These are phyloP conservation scores for Sinotaia quadrata DNA, from an alignment of 2,888 invertebrate species.

Conservation along the genomic window DNA sequence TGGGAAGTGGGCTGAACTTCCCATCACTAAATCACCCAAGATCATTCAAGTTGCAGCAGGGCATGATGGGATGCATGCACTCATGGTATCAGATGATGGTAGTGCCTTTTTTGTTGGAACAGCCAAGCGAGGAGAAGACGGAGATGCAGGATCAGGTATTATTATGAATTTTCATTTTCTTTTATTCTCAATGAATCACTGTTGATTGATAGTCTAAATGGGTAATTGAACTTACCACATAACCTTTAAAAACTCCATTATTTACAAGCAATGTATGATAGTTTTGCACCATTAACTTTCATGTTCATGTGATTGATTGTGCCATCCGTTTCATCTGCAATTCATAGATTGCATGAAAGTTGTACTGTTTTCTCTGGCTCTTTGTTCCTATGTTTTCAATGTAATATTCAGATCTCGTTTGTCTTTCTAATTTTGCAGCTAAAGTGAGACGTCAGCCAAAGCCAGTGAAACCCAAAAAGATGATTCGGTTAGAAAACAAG, in stretches of 20 bases:
- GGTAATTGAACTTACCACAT: too few species aligned
- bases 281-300: too few species aligned
- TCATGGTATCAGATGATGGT: conserved; percentile 93
- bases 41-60: conserved; percentile 88
- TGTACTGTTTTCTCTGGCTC: too few species aligned
- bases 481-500: conserved; percentile 90
- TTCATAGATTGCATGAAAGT: too few species aligned
- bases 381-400: too few species aligned
- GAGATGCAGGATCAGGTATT: conserved; percentile 80
- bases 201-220: too few species aligned
- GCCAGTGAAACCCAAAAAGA: conserved; percentile 92
- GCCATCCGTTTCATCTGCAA: too few species aligned
- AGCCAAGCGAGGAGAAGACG: conserved; percentile 93
- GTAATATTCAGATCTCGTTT: too few species aligned
- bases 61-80: conserved; percentile 93
- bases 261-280: too few species aligned
- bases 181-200: neutral
- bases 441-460: conserved; percentile 84
- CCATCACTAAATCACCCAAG: conserved; percentile 82
- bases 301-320: too few species aligned
- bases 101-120: conserved; percentile 89
- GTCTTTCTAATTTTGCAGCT: conserved; percentile 7
- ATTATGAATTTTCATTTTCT: neutral
- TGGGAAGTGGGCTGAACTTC: conserved; percentile 73
- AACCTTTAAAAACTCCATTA: too few species aligned